phyloP scores from a whole-genome alignment of 2,888 invertebrate species.

The Pachycephus smyrnensis region DNA sequence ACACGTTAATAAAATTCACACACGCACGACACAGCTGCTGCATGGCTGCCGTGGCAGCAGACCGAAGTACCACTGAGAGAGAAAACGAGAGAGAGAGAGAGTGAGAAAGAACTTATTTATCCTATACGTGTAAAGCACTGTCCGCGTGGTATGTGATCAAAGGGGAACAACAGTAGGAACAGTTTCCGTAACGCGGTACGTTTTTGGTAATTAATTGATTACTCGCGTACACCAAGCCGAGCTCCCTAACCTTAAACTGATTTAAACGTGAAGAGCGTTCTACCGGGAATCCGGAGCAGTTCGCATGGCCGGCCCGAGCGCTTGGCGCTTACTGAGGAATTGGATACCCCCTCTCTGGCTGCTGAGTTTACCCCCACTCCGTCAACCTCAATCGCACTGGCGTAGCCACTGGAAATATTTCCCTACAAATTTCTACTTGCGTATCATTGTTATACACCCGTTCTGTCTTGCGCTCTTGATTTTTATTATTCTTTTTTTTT shows the following conservation, averaged over 20 bases:
- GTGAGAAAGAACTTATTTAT: constrained; percentile 9
- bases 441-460: not conserved
- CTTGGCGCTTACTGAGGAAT: not conserved
- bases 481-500: not conserved
- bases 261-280: not conserved
- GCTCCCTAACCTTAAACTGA: not conserved
- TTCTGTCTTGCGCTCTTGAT: not conserved
- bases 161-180: not conserved
- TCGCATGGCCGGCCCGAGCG: not conserved
- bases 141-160: not conserved
- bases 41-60: not conserved
- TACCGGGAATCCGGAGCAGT: not conserved
- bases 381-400: not conserved
- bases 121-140: not conserved
- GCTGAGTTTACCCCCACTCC: not conserved
- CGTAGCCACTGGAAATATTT: not conserved
- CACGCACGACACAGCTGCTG: not conserved
- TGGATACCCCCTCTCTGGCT: not conserved
- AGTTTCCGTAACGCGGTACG: not conserved
- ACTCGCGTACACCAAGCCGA: not conserved
- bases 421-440: not conserved
- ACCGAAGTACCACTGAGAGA: not conserved
- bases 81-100: constrained; percentile 13
- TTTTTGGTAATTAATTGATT: not conserved
- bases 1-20: not conserved